Conservation (phyloP, 1,140 invertebrate species). For the Drosophila virilis region DNA sequence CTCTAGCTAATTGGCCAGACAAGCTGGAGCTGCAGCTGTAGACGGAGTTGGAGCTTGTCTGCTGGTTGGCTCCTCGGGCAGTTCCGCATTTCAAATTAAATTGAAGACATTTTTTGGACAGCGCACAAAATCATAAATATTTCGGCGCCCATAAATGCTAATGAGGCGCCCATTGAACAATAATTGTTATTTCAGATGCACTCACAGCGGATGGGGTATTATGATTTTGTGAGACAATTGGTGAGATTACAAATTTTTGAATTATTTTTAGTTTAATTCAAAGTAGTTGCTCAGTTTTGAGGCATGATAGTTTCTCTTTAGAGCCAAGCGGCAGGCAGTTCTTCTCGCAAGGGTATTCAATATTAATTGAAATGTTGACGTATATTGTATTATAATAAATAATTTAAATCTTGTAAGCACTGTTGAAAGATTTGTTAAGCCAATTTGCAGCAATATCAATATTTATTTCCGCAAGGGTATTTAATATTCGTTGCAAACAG, state of each 20-base stretch:
- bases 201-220: neutral
- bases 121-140: constrained; percentile 60
- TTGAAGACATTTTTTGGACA: constrained; percentile 37
- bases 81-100: constrained; percentile 26
- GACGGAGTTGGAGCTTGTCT: neutral
- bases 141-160: constrained; percentile 69
- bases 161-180: constrained; percentile 44
- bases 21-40: neutral
- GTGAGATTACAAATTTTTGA: neutral
- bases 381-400: too few relatives aligned
- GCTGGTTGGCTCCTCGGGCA: constrained; percentile 1
- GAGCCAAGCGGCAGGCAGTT: neutral
- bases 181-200: constrained; percentile 47
- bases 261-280: neutral
- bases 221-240: neutral
- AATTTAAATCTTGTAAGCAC: too few relatives aligned
- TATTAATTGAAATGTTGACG: neutral
- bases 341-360: neutral
- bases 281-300: neutral
- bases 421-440: too few relatives aligned
- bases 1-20: constrained; percentile 34
- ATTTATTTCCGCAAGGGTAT: neutral
- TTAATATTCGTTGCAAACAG: neutral
- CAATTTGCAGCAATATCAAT: too few relatives aligned
- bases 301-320: too few relatives aligned